Conservation (phyloP, 2,797 vertebrate genomes). For the Gephyroberyx darwinii region DNA sequence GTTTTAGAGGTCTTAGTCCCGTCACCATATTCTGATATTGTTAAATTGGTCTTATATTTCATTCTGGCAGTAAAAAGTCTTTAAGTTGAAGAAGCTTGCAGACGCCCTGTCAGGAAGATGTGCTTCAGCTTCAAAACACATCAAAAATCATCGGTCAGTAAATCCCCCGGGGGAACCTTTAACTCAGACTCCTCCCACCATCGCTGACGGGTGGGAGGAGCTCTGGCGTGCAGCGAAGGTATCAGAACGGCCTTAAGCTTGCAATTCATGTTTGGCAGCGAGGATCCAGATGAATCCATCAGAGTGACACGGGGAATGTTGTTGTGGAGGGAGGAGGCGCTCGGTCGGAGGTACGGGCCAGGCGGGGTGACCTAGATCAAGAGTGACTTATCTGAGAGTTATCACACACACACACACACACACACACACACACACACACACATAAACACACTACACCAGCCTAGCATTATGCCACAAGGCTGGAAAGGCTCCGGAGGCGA, state of each 20-base stretch:
- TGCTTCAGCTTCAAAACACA: no score
- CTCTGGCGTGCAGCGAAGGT: neutral
- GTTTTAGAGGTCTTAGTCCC: no score
- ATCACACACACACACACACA: neutral
- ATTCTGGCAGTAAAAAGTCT: no score
- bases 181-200: neutral
- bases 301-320: conserved; percentile 11
- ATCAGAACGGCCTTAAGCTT: conserved; percentile 25
- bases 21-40: no score
- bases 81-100: no score
- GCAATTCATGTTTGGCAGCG: neutral
- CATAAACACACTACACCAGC: neutral
- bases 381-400: conserved; percentile 5
- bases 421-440: conserved; percentile 11
- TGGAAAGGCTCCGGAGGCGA: neutral
- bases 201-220: conserved; percentile 12
- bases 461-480: neutral
- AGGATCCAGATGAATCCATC: conserved; percentile 30
- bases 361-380: neutral
- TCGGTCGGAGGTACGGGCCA: conserved; percentile 24
- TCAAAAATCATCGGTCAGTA: no score
- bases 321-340: neutral
- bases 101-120: no score
- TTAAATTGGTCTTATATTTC: no score
- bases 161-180: neutral